Evolutionary conservation across 2,113 vertebrate species (phyloP).

Genomic region (Cinclus cinclus): DNA sequence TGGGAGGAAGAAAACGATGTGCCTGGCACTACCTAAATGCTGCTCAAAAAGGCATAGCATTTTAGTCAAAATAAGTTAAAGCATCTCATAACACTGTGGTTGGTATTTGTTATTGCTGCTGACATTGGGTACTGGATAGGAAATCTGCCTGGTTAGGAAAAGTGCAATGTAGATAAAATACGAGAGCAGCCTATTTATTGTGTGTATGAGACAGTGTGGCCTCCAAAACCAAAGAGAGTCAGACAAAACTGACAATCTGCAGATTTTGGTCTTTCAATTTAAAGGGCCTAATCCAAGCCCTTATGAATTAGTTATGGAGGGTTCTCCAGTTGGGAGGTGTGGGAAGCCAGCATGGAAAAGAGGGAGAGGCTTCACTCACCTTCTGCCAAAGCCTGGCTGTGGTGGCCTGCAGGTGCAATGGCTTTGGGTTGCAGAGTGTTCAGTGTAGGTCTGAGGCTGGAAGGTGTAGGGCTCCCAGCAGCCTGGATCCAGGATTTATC

Average conservation of each 20-base stretch:
- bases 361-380: background rate
- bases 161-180: conserved; percentile 21
- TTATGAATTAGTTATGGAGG: background rate
- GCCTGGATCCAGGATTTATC: background rate
- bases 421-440: background rate
- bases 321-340: accelerated
- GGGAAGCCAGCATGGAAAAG: background rate
- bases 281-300: background rate
- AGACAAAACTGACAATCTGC: background rate
- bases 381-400: background rate
- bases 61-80: conserved; percentile 34
- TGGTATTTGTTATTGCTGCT: conserved; percentile 31
- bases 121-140: conserved; percentile 1
- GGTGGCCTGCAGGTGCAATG: background rate
- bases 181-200: background rate
- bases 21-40: background rate
- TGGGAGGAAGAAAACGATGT: background rate
- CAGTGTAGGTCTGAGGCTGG: background rate
- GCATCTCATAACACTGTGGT: background rate
- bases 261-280: background rate
- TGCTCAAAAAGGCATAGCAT: background rate
- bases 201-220: background rate
- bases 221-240: background rate
- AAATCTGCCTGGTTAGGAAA: conserved; percentile 17
- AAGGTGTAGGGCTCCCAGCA: background rate